Percentiles rank a stretch among this genome's conserved stretches.
Evolutionary conservation across 2,888 invertebrate genomes (phyloP).

Genomic region (Ornithoptera alexandrae): DNA sequence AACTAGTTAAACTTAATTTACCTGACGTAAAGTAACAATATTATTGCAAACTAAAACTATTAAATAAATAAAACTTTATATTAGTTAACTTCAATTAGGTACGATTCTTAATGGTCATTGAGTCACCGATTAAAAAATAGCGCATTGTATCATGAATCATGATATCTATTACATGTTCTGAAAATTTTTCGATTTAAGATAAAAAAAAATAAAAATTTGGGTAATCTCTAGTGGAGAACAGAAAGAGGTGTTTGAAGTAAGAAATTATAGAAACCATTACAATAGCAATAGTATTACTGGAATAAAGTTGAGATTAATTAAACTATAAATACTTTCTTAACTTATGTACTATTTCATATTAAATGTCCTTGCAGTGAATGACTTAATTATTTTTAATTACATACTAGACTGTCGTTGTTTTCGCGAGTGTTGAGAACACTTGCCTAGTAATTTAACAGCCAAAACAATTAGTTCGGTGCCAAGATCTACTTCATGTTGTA

Average conservation of each 20-base stretch:
- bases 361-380: slow-evolving; percentile 55
- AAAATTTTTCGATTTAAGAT: not conserved
- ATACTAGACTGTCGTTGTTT: slow-evolving; percentile 35
- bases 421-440: slow-evolving; percentile 31
- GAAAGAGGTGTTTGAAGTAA: not conserved
- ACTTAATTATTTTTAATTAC: slow-evolving; percentile 64
- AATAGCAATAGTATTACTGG: not conserved
- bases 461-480: slow-evolving; percentile 22
- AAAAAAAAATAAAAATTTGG: not conserved
- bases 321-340: not conserved
- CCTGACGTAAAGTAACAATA: too few species aligned
- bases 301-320: not conserved
- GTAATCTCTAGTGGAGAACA: not conserved
- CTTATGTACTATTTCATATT: not conserved
- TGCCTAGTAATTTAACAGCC: slow-evolving; percentile 30
- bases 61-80: not conserved
- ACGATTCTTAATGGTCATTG: slow-evolving; percentile 8
- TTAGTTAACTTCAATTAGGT: slow-evolving; percentile 19
- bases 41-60: not conserved
- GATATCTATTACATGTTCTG: not conserved
- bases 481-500: slow-evolving; percentile 19
- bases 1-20: too few species aligned
- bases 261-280: too few species aligned
- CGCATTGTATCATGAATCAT: slow-evolving; percentile 7
- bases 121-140: slow-evolving; percentile 7